Evolutionary conservation across 2,797 vertebrate genomes (phyloP), one percentile per base, ranked within the genome.

Genomic region (Miichthys miiuy): DNA sequence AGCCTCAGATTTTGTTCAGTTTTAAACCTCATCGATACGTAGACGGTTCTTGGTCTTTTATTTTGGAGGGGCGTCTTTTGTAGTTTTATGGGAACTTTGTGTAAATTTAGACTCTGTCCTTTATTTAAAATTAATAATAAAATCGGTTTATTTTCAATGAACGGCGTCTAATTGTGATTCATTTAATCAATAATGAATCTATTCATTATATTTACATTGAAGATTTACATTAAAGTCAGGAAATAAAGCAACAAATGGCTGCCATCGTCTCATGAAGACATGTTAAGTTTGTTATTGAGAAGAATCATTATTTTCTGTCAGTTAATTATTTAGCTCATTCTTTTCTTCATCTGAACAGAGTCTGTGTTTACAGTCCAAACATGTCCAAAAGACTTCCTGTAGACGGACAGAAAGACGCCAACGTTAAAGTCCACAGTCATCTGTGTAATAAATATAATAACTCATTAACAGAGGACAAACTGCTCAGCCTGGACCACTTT

Each of bases 11-110:
- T 13, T 34, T 8, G 1, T 4, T 21, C 9, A 21, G 14, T 21
- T 69, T 52, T 13, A 6, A 18, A 38, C 47, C 3, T 0, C 1
- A 16, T 0, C 3, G 6, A 2, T 0, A 3, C 3, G 30, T 1
- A 4, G 7, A 23, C 4, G 10, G 4, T 12, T 3, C 3, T 0
- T 2, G 6, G 18, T n/a, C 5, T 0, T 5, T 78, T 78, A 78
- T 65, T 78, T 78, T 78, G 75, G 14, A 78, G 11, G 52, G 0
- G 9, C 2, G 17, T 17, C 21, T 34, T 25, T 11, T 18, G 18
- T n/a, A 48, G 30, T 46, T 73, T 63, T 2, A 38, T 38, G 34
- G 34, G 2, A 9, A 38, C 34, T 38, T 38, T 38, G 34, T 38
- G 9, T 38, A 38, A 38, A 6, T 30, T 30, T 30, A 30, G 30